These are phyloP conservation scores for Lycophotia porphyrea DNA, from an alignment of 2,888 invertebrate species.

Conservation along the genomic window DNA sequence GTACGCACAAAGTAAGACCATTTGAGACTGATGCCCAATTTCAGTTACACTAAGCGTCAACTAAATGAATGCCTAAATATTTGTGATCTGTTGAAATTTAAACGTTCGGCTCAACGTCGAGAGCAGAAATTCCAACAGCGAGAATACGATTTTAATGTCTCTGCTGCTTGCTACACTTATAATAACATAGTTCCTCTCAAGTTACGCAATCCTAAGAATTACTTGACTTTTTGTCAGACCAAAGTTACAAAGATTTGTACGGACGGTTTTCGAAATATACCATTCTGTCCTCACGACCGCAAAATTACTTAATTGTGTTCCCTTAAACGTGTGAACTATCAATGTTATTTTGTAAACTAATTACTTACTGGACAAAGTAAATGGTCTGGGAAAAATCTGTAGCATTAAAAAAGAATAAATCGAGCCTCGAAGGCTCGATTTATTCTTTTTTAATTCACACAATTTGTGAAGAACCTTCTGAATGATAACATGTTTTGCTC, in stretches of 20 bases:
- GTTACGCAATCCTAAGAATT: conserved; percentile 30
- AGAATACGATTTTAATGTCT: conserved; percentile 17
- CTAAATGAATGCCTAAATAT: neutral
- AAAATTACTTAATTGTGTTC: conserved; percentile 62
- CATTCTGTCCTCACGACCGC: conserved; percentile 52
- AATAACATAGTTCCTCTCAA: conserved; percentile 41
- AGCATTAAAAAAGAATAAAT: conserved; percentile 42
- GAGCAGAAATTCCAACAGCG: neutral
- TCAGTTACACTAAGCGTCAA: neutral
- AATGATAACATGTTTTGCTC: conserved; percentile 1
- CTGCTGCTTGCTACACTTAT: conserved; percentile 30
- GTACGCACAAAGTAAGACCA: conserved; percentile 45
- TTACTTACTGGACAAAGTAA: conserved; percentile 44
- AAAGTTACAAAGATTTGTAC: conserved; percentile 29
- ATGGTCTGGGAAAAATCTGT: conserved; percentile 51
- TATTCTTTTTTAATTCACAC: too few species aligned
- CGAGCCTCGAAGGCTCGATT: conserved; percentile 18
- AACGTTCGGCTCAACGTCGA: neutral
- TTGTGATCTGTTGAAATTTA: neutral
- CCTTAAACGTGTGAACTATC: conserved; percentile 54
- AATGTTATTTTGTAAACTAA: conserved; percentile 57
- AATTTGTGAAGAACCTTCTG: conserved; percentile 28
- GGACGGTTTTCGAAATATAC: conserved; percentile 28
- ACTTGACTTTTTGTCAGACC: conserved; percentile 42
- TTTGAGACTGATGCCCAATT: conserved; percentile 19